Base-by-base conservation (phyloP, 2,888 invertebrate genomes). In the Pseudococcus jackbeardsleyi region DNA sequence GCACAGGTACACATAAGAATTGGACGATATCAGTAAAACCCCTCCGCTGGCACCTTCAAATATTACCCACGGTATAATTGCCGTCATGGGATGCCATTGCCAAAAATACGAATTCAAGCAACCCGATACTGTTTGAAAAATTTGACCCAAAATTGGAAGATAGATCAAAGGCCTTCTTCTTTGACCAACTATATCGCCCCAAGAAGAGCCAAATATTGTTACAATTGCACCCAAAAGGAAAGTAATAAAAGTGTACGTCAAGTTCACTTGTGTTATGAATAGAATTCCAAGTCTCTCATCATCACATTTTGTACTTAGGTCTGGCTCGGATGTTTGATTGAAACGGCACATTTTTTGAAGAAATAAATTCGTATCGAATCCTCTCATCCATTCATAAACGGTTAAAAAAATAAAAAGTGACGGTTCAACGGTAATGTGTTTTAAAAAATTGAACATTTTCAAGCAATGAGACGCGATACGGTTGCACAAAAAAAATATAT, bases 1-100 rank as follows among this genome's bases (percentile, higher is more conserved):
- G 39, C 88, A 72, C 26, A 89, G 84, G 42, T 50, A 50, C 1
- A 90, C 88, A 0, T 89, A 89, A 0, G 89, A 42, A 59, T 89
- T 89, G 0, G 89, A 89, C 17, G 90, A 39, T 1, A 90, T 50
- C 79, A 90, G 90, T 4, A 90, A 84, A 89, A n/a, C 87, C 77
- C 26, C 26, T 33, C 26, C 26, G 26, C 26, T 33, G 26, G 26
- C 26, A 3, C 26, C 26, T 33, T 33, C 26, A 33, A 33, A 33
- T 33, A 33, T 3, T 3, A 33, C 26, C 26, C 26, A 33, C 26
- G 26, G 26, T 33, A 33, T 33, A 33, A 33, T 3, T 3, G 26
- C 26, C 3, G 26, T 3, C 26, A 33, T 33, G 26, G 26, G 26
- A 33, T 1, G 3, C 26, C 26, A 33, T 33, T 33, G 26, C 26